Evolutionary conservation across 2,113 vertebrate genomes (phyloP).

Genomic region (Phalacrocorax brasilianus): DNA sequence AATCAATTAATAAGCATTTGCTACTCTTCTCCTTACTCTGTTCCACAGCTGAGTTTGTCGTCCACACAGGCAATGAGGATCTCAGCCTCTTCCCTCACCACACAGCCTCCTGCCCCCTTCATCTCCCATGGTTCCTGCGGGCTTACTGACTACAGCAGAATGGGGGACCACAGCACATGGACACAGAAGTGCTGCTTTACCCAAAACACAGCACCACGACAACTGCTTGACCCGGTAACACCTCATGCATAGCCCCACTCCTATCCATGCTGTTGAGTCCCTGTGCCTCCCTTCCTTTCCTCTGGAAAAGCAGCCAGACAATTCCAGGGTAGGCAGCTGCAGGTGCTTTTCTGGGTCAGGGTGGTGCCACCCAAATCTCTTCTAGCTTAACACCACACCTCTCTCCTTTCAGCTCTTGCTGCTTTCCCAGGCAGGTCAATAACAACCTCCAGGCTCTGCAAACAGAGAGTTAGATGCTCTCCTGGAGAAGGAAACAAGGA

Average conservation of each 20-base stretch:
- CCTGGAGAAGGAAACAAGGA: background rate
- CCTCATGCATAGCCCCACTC: background rate
- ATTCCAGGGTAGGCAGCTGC: background rate
- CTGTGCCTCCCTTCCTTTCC: background rate
- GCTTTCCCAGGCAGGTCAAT: background rate
- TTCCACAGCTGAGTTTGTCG: background rate
- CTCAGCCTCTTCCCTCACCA: background rate
- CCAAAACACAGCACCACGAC: background rate
- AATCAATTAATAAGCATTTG: background rate
- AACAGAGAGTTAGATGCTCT: background rate
- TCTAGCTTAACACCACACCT: background rate
- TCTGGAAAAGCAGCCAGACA: background rate
- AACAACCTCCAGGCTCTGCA: background rate
- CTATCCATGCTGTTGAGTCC: accelerated
- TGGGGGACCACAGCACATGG: accelerated
- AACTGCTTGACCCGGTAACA: background rate
- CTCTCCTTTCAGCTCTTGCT: background rate
- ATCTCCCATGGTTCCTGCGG: background rate
- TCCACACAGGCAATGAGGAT: background rate
- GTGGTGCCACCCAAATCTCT: background rate
- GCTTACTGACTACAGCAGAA: background rate
- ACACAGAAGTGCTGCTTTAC: background rate
- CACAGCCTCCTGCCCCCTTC: background rate
- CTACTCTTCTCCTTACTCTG: background rate
- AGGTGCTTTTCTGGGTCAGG: background rate